These are phyloP conservation scores for Forbesichthys agassizii DNA, from an alignment of 2,113 vertebrate species.

Conservation along the genomic window DNA sequence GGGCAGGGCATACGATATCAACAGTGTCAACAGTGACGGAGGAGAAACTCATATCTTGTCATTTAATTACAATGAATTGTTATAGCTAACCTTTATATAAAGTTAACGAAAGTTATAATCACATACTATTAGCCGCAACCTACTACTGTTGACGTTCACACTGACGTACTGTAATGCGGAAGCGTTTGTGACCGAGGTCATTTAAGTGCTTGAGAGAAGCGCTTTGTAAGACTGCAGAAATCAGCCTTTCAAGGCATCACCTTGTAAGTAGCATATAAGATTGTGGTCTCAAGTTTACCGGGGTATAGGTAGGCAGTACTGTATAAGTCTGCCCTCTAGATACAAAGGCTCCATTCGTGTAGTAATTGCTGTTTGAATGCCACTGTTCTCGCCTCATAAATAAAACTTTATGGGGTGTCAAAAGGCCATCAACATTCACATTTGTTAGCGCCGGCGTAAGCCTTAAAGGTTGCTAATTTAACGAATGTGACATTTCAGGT, in stretches of 20 bases:
- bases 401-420: constrained; percentile 54
- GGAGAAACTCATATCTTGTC: too few species aligned
- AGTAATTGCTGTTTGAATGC: constrained; percentile 70
- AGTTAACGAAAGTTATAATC: too few species aligned
- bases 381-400: constrained; percentile 48
- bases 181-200: too few species aligned
- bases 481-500: constrained; percentile 56
- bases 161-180: too few species aligned
- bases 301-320: constrained; percentile 16
- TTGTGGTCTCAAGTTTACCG: too few species aligned
- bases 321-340: constrained; percentile 31
- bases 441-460: constrained; percentile 49
- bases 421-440: constrained; percentile 48
- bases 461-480: constrained; percentile 63
- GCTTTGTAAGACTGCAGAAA: background rate
- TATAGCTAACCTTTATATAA: too few species aligned
- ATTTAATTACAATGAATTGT: too few species aligned
- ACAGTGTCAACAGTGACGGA: too few species aligned
- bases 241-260: background rate
- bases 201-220: too few species aligned
- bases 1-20: too few species aligned
- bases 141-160: too few species aligned
- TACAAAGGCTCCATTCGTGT: constrained; percentile 16
- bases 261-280: constrained; percentile 7
- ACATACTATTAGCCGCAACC: too few species aligned